Conservation (phyloP, 92 coral and sea anemone species). For the Paragorgia papillata region DNA sequence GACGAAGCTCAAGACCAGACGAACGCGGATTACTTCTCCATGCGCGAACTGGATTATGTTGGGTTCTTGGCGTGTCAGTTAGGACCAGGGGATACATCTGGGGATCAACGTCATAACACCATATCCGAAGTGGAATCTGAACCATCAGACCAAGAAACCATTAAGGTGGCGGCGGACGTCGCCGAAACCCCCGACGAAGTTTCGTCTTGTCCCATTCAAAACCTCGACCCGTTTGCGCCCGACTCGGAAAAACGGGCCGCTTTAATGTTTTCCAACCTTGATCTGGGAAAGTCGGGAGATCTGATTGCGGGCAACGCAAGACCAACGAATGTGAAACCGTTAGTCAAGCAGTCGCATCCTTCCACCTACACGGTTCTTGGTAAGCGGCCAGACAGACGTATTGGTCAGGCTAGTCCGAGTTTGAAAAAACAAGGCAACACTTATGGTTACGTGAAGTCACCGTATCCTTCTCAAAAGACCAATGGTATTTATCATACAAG, state of each 20-base stretch:
- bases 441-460: neutral
- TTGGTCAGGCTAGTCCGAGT: neutral
- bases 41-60: slow-evolving; percentile 3
- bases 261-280: neutral
- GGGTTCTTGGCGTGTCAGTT: slow-evolving; percentile 31
- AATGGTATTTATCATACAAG: neutral
- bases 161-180: neutral
- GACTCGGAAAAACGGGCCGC: slow-evolving; percentile 15
- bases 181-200: neutral
- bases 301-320: neutral
- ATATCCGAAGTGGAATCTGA: neutral
- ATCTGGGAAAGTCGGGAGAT: neutral
- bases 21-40: neutral
- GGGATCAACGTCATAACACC: neutral
- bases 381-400: neutral
- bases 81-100: slow-evolving; percentile 10
- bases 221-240: slow-evolving; percentile 31
- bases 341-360: neutral
- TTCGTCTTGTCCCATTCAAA: neutral
- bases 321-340: neutral
- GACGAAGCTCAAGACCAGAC: neutral
- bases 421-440: neutral
- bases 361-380: neutral
- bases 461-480: too few relatives aligned
- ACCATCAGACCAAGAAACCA: slow-evolving; percentile 1